Conservation (phyloP, 2,888 invertebrate species). For the Spicauda simplicius region DNA sequence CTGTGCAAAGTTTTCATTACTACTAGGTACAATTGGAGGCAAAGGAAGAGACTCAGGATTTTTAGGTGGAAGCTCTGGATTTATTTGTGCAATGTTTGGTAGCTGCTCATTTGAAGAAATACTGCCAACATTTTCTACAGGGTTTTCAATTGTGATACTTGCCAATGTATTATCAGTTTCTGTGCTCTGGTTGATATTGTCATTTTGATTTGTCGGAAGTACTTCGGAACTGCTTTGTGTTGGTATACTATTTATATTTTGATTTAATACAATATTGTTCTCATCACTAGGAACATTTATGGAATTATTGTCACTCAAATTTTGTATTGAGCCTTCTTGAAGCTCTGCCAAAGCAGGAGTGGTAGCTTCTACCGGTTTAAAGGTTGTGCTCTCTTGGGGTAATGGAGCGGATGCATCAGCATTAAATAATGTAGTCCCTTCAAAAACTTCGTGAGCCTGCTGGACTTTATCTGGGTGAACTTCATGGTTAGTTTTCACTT, state of each 20-base stretch:
- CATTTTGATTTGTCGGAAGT: constrained; percentile 5
- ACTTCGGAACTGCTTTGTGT: not conserved
- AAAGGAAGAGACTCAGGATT: constrained; percentile 19
- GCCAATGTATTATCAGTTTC: constrained; percentile 16
- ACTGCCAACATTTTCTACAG: constrained; percentile 39
- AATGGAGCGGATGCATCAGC: constrained; percentile 53
- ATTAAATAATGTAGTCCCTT: constrained; percentile 87
- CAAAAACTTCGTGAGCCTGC: constrained; percentile 82
- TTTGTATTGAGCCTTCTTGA: constrained; percentile 7
- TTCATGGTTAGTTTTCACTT: constrained; percentile 44
- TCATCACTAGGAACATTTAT: constrained; percentile 8
- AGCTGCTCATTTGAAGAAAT: constrained; percentile 19
- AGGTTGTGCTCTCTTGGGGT: constrained; percentile 46
- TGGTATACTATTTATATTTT: constrained; percentile 3
- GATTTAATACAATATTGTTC: constrained; percentile 12
- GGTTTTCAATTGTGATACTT: constrained; percentile 12
- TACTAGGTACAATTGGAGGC: constrained; percentile 14
- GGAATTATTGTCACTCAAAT: constrained; percentile 15
- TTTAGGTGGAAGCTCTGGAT: constrained; percentile 9
- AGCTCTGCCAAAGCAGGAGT: constrained; percentile 5
- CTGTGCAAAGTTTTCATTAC: constrained; percentile 38
- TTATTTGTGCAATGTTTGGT: constrained; percentile 10
- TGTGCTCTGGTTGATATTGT: constrained; percentile 8
- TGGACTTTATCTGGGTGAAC: constrained; percentile 74
- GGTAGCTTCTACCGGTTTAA: constrained; percentile 31